Conservation (phyloP, 2,888 invertebrate genomes). For the Drosophila borborema region DNA sequence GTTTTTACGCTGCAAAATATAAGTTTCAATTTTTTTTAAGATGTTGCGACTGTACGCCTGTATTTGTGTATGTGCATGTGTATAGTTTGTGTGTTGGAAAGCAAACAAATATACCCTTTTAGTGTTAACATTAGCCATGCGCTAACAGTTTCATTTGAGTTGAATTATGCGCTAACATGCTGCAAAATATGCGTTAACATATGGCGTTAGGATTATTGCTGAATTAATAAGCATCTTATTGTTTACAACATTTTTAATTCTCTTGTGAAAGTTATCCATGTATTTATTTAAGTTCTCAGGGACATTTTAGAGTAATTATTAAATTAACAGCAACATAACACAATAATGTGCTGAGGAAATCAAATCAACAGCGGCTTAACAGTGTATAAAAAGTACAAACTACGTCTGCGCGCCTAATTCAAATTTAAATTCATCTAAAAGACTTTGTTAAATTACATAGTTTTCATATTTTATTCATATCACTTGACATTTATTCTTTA, state of each 20-base stretch:
- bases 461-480: not conserved
- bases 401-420: not conserved
- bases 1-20: conserved; percentile 50
- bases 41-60: conserved; percentile 74
- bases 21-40: conserved; percentile 60
- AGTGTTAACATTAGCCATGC: not conserved
- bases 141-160: not conserved
- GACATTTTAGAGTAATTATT: not conserved
- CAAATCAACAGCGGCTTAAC: not conserved
- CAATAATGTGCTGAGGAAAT: not conserved
- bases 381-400: not conserved
- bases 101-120: not conserved
- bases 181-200: not conserved
- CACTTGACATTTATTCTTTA: not conserved
- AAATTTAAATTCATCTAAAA: not conserved
- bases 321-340: not conserved
- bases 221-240: not conserved
- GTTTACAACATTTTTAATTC: not conserved
- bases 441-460: not conserved
- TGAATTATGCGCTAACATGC: not conserved
- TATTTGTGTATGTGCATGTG: conserved; percentile 53
- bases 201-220: too few species aligned
- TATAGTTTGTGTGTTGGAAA: conserved; percentile 20
- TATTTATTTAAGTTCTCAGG: not conserved
- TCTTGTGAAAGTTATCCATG: not conserved